These are phyloP conservation scores for Limonius californicus DNA, from an alignment of 1,140 invertebrate genomes.

Conservation along the genomic window DNA sequence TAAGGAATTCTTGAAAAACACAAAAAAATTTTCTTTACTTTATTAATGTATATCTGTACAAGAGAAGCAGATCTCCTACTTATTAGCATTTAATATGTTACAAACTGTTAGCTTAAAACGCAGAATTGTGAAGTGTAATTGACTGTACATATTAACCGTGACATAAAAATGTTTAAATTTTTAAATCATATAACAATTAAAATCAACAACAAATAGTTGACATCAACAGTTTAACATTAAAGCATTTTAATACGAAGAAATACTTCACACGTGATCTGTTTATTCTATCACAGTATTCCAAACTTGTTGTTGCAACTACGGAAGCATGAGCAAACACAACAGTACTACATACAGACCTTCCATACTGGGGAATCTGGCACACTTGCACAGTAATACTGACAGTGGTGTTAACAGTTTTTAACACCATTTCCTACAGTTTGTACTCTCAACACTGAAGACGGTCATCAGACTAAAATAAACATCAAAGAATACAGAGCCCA, in stretches of 20 bases:
- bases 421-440: conserved; percentile 9
- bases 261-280: too few species aligned
- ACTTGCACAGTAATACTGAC: conserved; percentile 27
- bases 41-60: conserved; percentile 17
- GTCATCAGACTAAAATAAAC: background rate
- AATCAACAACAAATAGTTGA: conserved; percentile 27
- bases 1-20: too few species aligned
- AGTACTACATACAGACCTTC: conserved; percentile 17
- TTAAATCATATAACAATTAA: conserved; percentile 29
- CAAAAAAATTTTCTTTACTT: too few species aligned
- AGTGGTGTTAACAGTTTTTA: conserved; percentile 6
- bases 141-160: conserved; percentile 28
- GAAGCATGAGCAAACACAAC: background rate
- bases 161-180: conserved; percentile 17
- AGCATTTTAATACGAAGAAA: conserved; percentile 10
- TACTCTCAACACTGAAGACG: background rate
- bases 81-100: conserved; percentile 22
- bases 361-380: conserved; percentile 12
- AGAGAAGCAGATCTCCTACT: conserved; percentile 29
- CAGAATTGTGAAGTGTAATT: conserved; percentile 23
- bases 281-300: conserved; percentile 25
- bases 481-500: background rate
- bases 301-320: conserved; percentile 12
- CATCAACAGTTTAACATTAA: conserved; percentile 27
- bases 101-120: conserved; percentile 24